These are phyloP conservation scores for Schizothorax lantsangensis DNA, from an alignment of 2,797 vertebrate genomes.

Conservation along the genomic window DNA sequence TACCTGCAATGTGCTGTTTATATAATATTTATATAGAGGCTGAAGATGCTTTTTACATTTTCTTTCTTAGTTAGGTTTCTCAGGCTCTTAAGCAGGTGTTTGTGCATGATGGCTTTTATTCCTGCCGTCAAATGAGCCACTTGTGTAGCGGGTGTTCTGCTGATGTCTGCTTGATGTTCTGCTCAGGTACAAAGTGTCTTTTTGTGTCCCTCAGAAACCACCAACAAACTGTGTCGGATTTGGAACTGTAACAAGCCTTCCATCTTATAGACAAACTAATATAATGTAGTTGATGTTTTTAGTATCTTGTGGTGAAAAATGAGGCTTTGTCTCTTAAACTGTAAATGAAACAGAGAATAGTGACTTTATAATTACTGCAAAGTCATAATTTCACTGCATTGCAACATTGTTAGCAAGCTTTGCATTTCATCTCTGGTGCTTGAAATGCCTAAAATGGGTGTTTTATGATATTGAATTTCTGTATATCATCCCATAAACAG, in stretches of 20 bases:
- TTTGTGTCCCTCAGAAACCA: conserved; percentile 27
- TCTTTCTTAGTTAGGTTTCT: background rate
- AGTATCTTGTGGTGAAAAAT: background rate
- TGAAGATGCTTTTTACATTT: background rate
- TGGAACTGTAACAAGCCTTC: background rate
- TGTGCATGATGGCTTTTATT: background rate
- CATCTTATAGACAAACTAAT: background rate
- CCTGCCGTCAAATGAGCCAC: conserved; percentile 1
- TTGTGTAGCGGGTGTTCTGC: conserved; percentile 6
- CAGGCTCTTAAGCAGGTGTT: conserved; percentile 5
- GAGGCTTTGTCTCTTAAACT: background rate
- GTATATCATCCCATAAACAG: background rate
- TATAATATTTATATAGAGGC: background rate
- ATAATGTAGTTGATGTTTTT: background rate
- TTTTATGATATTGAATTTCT: conserved; percentile 20
- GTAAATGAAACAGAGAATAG: background rate
- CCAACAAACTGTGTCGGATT: background rate
- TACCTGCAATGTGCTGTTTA: conserved; percentile 4
- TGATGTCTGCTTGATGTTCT: conserved; percentile 13
- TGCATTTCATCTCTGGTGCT: background rate
- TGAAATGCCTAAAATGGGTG: background rate
- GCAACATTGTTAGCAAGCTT: conserved; percentile 8
- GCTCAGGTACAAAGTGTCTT: conserved; percentile 23
- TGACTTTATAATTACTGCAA: background rate
- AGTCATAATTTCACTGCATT: conserved; percentile 23